phyloP scores from a whole-genome alignment of 1,140 invertebrate genomes.

The Physella acuta region DNA sequence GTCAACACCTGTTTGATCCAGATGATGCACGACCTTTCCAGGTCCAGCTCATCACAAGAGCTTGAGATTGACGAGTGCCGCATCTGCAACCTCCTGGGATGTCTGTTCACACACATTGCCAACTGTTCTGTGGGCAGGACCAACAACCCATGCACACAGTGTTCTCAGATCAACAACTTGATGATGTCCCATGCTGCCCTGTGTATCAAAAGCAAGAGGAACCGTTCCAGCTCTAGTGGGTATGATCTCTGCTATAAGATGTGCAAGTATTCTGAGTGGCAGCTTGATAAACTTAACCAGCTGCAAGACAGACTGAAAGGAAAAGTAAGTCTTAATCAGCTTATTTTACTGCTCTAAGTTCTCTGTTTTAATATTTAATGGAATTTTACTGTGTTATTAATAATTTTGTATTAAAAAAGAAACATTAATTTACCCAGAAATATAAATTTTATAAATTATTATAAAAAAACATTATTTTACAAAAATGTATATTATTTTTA shows the following conservation, averaged over 20 bases:
- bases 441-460: no score
- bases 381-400: no score
- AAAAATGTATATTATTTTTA: no score
- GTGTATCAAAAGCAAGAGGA: neutral
- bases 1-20: neutral
- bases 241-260: conserved; percentile 21
- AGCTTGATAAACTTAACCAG: neutral
- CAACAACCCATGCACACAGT: conserved; percentile 1
- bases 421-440: no score
- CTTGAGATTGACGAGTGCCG: conserved; percentile 16
- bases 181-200: conserved; percentile 3
- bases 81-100: conserved; percentile 6
- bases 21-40: neutral
- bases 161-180: conserved; percentile 9
- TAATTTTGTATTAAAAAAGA: no score
- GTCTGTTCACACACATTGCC: conserved; percentile 12
- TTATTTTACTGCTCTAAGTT: no score
- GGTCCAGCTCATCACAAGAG: no score
- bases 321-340: conserved; percentile 15
- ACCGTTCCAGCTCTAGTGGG: neutral
- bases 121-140: neutral
- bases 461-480: no score
- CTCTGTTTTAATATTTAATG: no score
- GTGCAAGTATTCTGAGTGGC: conserved; percentile 14
- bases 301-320: neutral